A percentile compares a stretch with the other conserved stretches of the same genome.
Evolutionary conservation across 2,797 vertebrate genomes (phyloP).

Genomic region (Poecilia wingei): DNA sequence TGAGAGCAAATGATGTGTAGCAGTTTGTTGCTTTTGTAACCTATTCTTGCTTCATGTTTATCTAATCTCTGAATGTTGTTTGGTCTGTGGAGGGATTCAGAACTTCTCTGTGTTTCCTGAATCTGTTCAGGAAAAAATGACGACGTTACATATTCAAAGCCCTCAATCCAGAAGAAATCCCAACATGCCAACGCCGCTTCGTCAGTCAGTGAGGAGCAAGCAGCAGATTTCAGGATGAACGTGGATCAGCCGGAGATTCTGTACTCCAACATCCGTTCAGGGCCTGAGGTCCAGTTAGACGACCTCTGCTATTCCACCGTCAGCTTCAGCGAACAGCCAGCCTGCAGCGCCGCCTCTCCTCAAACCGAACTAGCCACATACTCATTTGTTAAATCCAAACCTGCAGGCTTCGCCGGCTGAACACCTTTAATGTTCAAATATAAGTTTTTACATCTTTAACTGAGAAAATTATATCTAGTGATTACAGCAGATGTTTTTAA

Average conservation of each 20-base stretch:
- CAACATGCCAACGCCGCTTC: not conserved
- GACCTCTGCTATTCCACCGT: slow-evolving; percentile 42
- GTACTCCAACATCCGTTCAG: slow-evolving; percentile 20
- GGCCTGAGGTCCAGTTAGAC: slow-evolving; percentile 10
- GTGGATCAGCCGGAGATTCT: not conserved
- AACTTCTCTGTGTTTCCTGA: not conserved
- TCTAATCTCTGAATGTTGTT: not conserved
- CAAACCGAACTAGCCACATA: not conserved
- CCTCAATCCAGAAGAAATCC: not conserved
- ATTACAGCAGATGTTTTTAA: not conserved
- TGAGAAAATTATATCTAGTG: not conserved
- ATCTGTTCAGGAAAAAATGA: slow-evolving; percentile 30
- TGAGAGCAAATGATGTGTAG: not conserved
- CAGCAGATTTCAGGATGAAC: not conserved
- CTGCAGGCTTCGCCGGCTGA: not conserved
- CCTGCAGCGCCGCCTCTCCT: not conserved
- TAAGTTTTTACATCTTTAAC: not conserved
- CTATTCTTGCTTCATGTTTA: too few species aligned
- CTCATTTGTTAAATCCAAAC: slow-evolving; percentile 9
- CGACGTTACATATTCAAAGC: not conserved
- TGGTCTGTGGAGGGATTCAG: not conserved
- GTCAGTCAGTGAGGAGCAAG: not conserved
- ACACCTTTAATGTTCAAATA: not conserved
- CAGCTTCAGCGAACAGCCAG: slow-evolving; percentile 14
- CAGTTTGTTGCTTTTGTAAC: not conserved